These are phyloP conservation scores for Sporophila hypoxantha DNA, from an alignment of 2,113 vertebrate genomes.

Conservation along the genomic window DNA sequence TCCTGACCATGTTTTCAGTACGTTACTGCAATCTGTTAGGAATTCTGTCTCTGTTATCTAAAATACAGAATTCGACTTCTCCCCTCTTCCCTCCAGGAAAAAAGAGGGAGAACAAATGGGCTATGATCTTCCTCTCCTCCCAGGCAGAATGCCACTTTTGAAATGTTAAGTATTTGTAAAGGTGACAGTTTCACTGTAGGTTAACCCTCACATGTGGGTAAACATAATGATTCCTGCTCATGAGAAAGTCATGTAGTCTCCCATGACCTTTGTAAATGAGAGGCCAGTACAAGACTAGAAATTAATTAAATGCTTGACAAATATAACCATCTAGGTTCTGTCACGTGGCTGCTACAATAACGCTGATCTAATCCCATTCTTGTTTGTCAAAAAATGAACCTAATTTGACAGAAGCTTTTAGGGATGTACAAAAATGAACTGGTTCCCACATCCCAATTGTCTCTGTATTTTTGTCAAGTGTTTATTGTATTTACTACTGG, in stretches of 20 bases:
- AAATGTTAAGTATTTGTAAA: neutral
- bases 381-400: neutral
- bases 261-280: neutral
- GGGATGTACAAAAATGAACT: neutral
- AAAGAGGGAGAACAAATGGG: neutral
- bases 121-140: neutral
- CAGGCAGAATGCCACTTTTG: neutral
- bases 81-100: neutral
- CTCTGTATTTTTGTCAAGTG: constrained; percentile 21
- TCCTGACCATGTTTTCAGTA: constrained; percentile 29
- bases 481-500: constrained; percentile 14
- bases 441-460: neutral
- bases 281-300: neutral
- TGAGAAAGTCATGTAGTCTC: neutral
- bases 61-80: neutral
- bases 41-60: neutral
- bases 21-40: neutral
- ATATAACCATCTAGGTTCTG: constrained; percentile 1
- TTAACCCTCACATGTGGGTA: neutral
- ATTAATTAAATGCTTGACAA: neutral
- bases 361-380: neutral
- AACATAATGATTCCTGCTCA: neutral
- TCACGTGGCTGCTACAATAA: neutral
- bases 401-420: neutral
- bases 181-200: neutral